Conservation (phyloP, 2,888 invertebrate genomes). For the Apocheima hispidaria region DNA sequence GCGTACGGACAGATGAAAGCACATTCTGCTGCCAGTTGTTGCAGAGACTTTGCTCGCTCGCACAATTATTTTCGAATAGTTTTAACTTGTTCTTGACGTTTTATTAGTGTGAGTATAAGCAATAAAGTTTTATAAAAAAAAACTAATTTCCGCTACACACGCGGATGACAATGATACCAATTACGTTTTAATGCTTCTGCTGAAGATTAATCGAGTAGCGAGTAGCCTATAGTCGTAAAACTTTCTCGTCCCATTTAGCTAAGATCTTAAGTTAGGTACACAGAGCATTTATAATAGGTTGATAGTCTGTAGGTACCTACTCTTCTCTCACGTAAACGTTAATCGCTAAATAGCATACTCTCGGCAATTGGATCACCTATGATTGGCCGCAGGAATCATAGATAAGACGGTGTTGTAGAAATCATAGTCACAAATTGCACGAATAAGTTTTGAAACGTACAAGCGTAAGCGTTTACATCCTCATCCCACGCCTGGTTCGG, state of each 20-base stretch:
- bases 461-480: too few relatives aligned
- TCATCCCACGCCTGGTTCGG: too few relatives aligned
- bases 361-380: too few relatives aligned
- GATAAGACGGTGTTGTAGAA: too few relatives aligned
- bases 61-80: background rate
- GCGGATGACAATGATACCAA: slow-evolving; percentile 9
- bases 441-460: too few relatives aligned
- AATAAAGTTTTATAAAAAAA: slow-evolving; percentile 8
- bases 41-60: background rate
- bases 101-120: slow-evolving; percentile 5
- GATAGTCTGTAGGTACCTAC: too few relatives aligned
- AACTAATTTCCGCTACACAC: slow-evolving; percentile 9
- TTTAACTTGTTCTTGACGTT: background rate
- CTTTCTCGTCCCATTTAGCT: slow-evolving; percentile 8
- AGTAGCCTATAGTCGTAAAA: background rate
- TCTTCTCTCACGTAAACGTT: too few relatives aligned
- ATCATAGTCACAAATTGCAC: too few relatives aligned
- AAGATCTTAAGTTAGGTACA: background rate
- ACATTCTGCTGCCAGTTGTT: too few relatives aligned
- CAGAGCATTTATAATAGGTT: background rate
- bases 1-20: too few relatives aligned
- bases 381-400: too few relatives aligned
- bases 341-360: too few relatives aligned
- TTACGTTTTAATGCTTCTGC: slow-evolving; percentile 1
- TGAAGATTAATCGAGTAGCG: slow-evolving; percentile 1